These are phyloP conservation scores for Nasua narica DNA, from an alignment of 2,797 vertebrate species.

Conservation along the genomic window DNA sequence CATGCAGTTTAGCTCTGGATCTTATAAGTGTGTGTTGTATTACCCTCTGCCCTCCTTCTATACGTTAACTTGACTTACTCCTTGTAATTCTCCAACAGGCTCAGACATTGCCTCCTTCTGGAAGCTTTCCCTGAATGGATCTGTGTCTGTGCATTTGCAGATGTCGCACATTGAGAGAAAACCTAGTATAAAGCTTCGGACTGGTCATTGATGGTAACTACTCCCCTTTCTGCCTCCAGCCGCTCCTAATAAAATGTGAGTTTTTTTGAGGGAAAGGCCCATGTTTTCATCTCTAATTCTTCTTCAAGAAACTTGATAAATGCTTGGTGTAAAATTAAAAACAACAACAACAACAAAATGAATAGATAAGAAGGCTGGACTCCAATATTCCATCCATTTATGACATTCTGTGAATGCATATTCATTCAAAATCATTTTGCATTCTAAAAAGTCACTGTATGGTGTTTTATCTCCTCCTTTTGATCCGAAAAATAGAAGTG, in stretches of 20 bases:
- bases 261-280: not conserved
- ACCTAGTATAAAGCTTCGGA: not conserved
- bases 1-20: not conserved
- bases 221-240: not conserved
- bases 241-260: not conserved
- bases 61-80: not conserved
- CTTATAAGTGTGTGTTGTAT: not conserved
- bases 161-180: not conserved
- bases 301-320: not conserved
- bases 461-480: not conserved
- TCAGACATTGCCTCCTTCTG: not conserved
- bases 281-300: not conserved
- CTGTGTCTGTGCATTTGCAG: not conserved
- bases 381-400: not conserved
- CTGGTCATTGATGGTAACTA: not conserved
- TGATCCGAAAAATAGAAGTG: not conserved
- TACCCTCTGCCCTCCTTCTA: not conserved
- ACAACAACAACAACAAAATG: not conserved
- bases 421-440: constrained; percentile 19
- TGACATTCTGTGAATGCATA: not conserved
- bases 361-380: not conserved
- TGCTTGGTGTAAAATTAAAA: not conserved
- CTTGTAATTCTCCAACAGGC: not conserved
- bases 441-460: not conserved
- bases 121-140: not conserved